Evolutionary conservation across 2,113 vertebrate species (phyloP).

Genomic region (Corythoichthys intestinalis): DNA sequence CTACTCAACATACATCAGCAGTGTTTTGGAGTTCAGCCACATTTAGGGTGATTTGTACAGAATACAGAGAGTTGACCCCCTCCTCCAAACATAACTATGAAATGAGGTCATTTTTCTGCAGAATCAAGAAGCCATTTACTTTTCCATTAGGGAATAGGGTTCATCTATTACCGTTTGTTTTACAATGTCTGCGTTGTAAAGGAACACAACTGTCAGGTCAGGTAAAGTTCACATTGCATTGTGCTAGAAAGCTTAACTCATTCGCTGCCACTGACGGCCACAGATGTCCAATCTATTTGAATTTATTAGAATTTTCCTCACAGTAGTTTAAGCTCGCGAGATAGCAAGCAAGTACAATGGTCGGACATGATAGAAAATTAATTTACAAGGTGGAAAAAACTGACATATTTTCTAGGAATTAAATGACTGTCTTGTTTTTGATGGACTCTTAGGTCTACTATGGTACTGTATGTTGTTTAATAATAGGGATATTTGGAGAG

Average conservation of each 20-base stretch:
- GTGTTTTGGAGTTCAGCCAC: constrained; percentile 46
- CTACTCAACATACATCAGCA: constrained; percentile 26
- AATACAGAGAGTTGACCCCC: constrained; percentile 8
- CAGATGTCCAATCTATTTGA: too few species aligned
- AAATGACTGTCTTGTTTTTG: too few species aligned
- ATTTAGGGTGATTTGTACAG: constrained; percentile 41
- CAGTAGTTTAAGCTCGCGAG: too few species aligned
- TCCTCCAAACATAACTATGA: constrained; percentile 53
- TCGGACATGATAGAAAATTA: too few species aligned
- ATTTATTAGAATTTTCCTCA: too few species aligned
- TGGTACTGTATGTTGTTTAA: background rate
- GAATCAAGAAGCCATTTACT: constrained; percentile 14
- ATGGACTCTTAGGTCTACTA: background rate
- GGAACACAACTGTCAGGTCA: background rate
- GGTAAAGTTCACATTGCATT: background rate
- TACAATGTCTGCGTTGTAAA: background rate
- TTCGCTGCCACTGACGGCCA: too few species aligned
- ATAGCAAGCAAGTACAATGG: too few species aligned
- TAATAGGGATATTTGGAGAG: background rate
- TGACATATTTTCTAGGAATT: too few species aligned
- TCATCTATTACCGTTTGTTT: constrained; percentile 3
- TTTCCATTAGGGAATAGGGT: constrained; percentile 20
- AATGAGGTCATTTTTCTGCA: constrained; percentile 50
- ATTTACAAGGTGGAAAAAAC: too few species aligned
- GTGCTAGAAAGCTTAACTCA: background rate